Conservation (phyloP, 2,888 invertebrate genomes). For the Toxonevra muliebris region DNA sequence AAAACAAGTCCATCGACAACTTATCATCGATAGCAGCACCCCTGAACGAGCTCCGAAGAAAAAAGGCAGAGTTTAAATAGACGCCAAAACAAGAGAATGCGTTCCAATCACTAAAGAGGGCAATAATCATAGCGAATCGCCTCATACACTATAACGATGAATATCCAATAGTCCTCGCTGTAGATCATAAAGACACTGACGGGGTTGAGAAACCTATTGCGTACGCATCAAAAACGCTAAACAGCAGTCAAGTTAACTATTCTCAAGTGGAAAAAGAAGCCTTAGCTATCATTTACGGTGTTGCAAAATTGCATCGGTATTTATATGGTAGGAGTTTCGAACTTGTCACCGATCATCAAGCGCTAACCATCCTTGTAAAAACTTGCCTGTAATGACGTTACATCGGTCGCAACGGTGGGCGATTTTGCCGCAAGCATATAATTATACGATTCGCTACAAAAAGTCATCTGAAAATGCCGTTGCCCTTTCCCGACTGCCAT, state of each 20-base stretch:
- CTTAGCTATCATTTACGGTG: slow-evolving; percentile 33
- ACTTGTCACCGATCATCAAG: slow-evolving; percentile 36
- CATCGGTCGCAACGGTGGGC: slow-evolving; percentile 38
- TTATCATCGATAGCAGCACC: slow-evolving; percentile 28
- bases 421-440: slow-evolving; percentile 34
- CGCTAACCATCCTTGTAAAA: slow-evolving; percentile 35
- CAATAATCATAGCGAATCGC: slow-evolving; percentile 24
- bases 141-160: slow-evolving; percentile 37
- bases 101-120: slow-evolving; percentile 13
- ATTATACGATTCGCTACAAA: slow-evolving; percentile 33
- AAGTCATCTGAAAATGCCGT: slow-evolving; percentile 35
- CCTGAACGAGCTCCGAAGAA: slow-evolving; percentile 23
- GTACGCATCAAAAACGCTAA: slow-evolving; percentile 21
- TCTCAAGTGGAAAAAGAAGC: slow-evolving; percentile 41
- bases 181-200: slow-evolving; percentile 26
- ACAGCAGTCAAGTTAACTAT: slow-evolving; percentile 28
- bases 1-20: slow-evolving; percentile 36
- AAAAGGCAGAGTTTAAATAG: slow-evolving; percentile 22
- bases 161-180: slow-evolving; percentile 32
- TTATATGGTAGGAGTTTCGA: slow-evolving; percentile 37
- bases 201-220: slow-evolving; percentile 33
- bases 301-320: slow-evolving; percentile 41
- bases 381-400: slow-evolving; percentile 33
- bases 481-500: slow-evolving; percentile 39
- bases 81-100: slow-evolving; percentile 19